Conservation (phyloP, 2,113 vertebrate species). For the Crypturellus undulatus region DNA sequence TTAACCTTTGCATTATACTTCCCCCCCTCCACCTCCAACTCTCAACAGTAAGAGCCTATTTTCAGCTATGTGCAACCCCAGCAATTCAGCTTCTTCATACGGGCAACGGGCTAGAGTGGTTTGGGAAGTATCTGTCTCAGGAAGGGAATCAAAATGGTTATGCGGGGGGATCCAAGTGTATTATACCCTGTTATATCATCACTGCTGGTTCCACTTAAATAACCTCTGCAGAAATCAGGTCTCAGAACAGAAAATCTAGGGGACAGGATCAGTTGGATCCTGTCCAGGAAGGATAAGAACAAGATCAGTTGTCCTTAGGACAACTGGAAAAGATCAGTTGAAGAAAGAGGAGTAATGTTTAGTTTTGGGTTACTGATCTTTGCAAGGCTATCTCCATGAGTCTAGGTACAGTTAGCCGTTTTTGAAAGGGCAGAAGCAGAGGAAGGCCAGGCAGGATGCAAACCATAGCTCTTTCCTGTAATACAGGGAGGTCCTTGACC, state of each 20-base stretch:
- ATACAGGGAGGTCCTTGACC: not conserved
- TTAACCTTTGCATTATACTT: not conserved
- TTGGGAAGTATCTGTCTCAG: not conserved
- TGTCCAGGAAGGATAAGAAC: too few species aligned
- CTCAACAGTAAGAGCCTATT: not conserved
- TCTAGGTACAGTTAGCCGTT: not conserved
- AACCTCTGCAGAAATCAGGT: not conserved
- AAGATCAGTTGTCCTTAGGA: too few species aligned
- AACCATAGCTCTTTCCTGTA: not conserved
- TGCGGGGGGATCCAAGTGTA: not conserved
- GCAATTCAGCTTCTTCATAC: not conserved
- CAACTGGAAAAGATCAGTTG: not conserved
- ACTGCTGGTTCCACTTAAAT: not conserved
- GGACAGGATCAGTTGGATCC: too few species aligned
- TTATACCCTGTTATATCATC: not conserved
- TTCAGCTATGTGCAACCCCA: not conserved
- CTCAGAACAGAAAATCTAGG: not conserved
- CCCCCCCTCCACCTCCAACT: not conserved
- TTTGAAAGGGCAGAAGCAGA: not conserved
- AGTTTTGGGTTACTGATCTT: not conserved
- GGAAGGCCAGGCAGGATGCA: not conserved
- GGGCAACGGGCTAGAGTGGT: not conserved
- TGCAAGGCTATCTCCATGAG: not conserved
- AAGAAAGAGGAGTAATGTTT: not conserved
- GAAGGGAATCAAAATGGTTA: not conserved